Percentiles rank a stretch among this genome's conserved stretches.
phyloP scores from a whole-genome alignment of 2,888 invertebrate species.

The Galeopsomyia nigrocyanea region DNA sequence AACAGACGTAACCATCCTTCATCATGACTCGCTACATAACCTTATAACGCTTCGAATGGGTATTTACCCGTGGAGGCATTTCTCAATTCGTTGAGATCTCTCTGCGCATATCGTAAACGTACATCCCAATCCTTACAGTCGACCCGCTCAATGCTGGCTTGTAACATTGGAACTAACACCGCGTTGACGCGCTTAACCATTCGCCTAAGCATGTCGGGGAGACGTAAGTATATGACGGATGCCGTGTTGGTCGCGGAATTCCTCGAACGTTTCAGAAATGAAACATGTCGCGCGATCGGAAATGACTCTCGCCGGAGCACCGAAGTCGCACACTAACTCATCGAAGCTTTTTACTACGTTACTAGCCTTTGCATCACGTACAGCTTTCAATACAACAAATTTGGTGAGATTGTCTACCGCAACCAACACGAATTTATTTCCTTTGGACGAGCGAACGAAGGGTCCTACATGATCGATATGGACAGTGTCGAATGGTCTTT shows the following conservation, averaged over 20 bases:
- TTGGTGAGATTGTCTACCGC: slow-evolving; percentile 3
- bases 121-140: slow-evolving; percentile 5
- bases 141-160: not conserved
- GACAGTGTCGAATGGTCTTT: not conserved
- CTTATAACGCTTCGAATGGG: not conserved
- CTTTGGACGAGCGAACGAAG: not conserved
- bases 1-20: not conserved
- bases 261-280: not conserved
- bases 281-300: not conserved
- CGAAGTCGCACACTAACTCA: not conserved
- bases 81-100: no score
- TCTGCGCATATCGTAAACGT: not conserved
- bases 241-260: not conserved
- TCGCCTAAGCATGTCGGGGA: slow-evolving; percentile 4
- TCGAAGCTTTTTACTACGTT: not conserved
- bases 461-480: slow-evolving; percentile 2
- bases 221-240: slow-evolving; percentile 6
- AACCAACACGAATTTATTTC: not conserved
- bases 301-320: not conserved
- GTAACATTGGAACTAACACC: slow-evolving; percentile 4
- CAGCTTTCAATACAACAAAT: not conserved
- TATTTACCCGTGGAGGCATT: no score
- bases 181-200: slow-evolving; percentile 3
- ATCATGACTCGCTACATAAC: not conserved
- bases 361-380: not conserved